Evolutionary conservation across 2,113 vertebrate species (phyloP).

Genomic region (Crotalus tigris): DNA sequence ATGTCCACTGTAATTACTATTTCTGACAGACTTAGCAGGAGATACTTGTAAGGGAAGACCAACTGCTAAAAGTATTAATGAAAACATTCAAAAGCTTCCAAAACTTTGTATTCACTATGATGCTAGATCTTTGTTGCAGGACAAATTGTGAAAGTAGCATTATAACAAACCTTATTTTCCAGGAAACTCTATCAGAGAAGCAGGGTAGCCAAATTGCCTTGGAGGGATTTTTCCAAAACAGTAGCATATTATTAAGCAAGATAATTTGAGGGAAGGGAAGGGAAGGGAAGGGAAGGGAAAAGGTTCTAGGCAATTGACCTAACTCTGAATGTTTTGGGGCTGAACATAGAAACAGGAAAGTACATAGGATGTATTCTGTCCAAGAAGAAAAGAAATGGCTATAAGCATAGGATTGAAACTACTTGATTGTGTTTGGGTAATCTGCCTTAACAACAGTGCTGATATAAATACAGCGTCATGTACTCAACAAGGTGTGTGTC

Average conservation of each 20-base stretch:
- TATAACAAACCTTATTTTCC: no score
- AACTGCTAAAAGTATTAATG: not conserved
- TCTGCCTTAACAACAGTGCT: not conserved
- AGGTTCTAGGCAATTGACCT: not conserved
- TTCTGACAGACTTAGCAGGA: not conserved
- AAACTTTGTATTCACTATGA: not conserved
- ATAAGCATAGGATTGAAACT: not conserved
- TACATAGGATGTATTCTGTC: not conserved
- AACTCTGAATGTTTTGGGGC: not conserved
- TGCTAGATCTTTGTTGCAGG: not conserved
- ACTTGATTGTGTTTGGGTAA: not conserved
- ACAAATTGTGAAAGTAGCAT: not conserved
- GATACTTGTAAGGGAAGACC: not conserved
- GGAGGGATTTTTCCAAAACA: not conserved
- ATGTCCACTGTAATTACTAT: not conserved
- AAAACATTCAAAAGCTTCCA: not conserved
- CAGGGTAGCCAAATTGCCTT: not conserved
- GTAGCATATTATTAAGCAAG: not conserved
- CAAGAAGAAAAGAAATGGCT: not conserved
- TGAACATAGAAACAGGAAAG: not conserved
- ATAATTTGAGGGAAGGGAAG: not conserved
- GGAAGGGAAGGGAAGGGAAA: not conserved
- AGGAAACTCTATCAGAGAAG: no score
- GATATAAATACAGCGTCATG: not conserved
- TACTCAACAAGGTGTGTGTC: not conserved